Percentiles rank a stretch among this genome's conserved stretches.
Conservation (phyloP, 2,888 invertebrate genomes). For the Mimas tiliae region DNA sequence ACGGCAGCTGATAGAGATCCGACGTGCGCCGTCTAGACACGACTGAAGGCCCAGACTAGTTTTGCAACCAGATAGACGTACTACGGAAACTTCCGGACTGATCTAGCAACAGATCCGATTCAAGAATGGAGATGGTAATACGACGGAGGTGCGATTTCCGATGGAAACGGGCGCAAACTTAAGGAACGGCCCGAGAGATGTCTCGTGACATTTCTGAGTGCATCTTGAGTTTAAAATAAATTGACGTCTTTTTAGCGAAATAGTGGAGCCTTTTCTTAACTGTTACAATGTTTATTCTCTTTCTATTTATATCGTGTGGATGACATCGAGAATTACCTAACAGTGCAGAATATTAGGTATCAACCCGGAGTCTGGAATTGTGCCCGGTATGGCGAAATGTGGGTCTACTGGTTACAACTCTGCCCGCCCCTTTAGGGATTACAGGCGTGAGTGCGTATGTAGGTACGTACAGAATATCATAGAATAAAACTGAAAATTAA, state of each 20-base stretch:
- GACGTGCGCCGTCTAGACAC: constrained; percentile 78
- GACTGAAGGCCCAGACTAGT: constrained; percentile 71
- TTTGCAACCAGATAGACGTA: constrained; percentile 58
- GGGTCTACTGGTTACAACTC: too few species aligned
- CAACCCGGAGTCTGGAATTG: too few species aligned
- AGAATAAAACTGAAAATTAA: too few species aligned
- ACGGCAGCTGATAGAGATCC: constrained; percentile 74
- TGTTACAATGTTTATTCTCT: constrained; percentile 43
- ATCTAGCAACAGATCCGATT: constrained; percentile 64
- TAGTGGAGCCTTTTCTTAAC: constrained; percentile 48
- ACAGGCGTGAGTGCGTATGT: too few species aligned
- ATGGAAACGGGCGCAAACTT: constrained; percentile 51
- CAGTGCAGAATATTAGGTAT: too few species aligned
- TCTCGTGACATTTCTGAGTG: constrained; percentile 49
- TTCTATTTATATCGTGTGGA: background rate
- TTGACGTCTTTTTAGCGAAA: constrained; percentile 57
- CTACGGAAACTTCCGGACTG: constrained; percentile 48
- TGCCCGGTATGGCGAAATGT: too few species aligned
- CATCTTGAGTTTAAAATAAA: constrained; percentile 57
- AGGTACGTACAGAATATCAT: too few species aligned
- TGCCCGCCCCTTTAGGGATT: too few species aligned
- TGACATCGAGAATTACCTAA: background rate
- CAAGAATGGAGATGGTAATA: constrained; percentile 55
- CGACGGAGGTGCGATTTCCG: constrained; percentile 63
- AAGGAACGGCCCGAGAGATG: constrained; percentile 44